Evolutionary conservation across 2,113 vertebrate genomes (phyloP), one percentile per base, ranked within the genome.

Genomic region (Pseudonaja textilis): DNA sequence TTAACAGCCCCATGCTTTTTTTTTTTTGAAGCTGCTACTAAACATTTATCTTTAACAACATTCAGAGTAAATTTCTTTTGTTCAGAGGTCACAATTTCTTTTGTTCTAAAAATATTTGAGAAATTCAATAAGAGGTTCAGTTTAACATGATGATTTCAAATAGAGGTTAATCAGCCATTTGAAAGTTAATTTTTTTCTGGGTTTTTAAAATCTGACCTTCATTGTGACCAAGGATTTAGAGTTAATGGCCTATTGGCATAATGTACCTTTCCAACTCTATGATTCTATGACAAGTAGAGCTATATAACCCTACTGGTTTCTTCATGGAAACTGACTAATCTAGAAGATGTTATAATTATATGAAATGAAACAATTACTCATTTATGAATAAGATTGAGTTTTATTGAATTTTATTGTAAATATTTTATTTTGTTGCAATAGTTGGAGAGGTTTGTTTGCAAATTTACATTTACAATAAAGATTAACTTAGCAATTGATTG

Each of bases 51-150:
- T 26, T 16, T 89, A 34, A 88, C 20, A 88, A 92, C 50, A 87
- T 45, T 91, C 34, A 87, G 14, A 61, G 56, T 55, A 52, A 92
- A 92, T 56, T n/a, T n/a, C n/a, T n/a, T n/a, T n/a, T n/a, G n/a
- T n/a, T n/a, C n/a, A n/a, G n/a, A n/a, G 56, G 88, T 26, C 9
- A 69, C 8, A 6, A 26, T 25, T 5, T 4, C n/a, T 45, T 39
- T 55, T 47, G 4, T 34, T 47, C 29, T 26, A 55, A 23, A 81
- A 57, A 42, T 5, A 34, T 89, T 39, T 56, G 34, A 92, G 50
- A 64, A 74, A 89, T 89, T 89, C 18, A 16, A 12, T 2, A 42
- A 89, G 25, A 64, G 6, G 25, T 56, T 47, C 11, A 81, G 45
- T n/a, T 56, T 23, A 20, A 47, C 34, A 59, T 45, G 39, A n/a